Evolutionary conservation across 2,888 invertebrate genomes (phyloP), one percentile per base, ranked within the genome.

Genomic region (Poecilus cupreus): DNA sequence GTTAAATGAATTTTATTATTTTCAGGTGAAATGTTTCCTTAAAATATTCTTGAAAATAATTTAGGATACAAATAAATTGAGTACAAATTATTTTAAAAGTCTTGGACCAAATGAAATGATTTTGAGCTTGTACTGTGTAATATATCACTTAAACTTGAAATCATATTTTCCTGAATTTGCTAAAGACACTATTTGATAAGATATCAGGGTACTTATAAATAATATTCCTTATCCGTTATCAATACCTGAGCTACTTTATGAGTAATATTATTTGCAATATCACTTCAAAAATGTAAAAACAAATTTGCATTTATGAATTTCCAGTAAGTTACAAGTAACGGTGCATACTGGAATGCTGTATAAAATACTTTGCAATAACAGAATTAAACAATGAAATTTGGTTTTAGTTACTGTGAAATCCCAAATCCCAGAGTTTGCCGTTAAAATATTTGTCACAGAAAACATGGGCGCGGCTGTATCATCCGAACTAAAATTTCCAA

Each of bases 401-500:
- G 54, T 54, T 54, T 54, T 54, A 54, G 32, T 26, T 60, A 70
- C 43, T 70, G 3, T 10, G n/a, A 1, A 70, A 70, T n/a, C 70
- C 43, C 70, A 70, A n/a, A n/a, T n/a, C n/a, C n/a, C 70, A 13
- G 60, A n/a, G 32, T 70, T 70, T 70, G 70, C 39, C 70, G 22
- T 60, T 39, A 18, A 70, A 70, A 70, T 43, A 70, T 70, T 32
- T 43, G 43, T 43, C 70, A 43, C 20, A n/a, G 39, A 6, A 43
- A 74, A 74, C 22, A 70, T 74, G 74, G 74, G 74, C 49, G 74
- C 74, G 74, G 74, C 49, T 74, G 22, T 16, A 11, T 13, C 68
- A 60, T 24, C 51, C 13, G 26, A 24, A 60, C 54, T 0, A n/a
- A 43, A 70, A 39, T 70, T 37, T 26, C 11, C 32, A 54, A n/a